Evolutionary conservation across 1,140 invertebrate species (phyloP), one percentile per base, ranked within the genome.

Genomic region (Rhagoletis zephyria): DNA sequence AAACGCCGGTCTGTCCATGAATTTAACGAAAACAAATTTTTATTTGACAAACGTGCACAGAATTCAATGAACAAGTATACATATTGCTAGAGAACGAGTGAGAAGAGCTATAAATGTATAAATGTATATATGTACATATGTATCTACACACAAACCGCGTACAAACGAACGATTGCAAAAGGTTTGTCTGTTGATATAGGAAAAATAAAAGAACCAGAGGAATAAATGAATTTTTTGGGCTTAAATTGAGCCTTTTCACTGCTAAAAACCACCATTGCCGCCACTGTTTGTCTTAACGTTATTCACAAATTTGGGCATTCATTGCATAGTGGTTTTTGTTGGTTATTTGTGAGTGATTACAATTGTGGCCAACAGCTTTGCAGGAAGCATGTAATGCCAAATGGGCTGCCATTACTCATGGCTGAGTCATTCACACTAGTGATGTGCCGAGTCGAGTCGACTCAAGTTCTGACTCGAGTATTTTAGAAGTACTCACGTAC

Each of bases 1-100:
- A 63, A 16, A 12, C 12, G 61, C 16, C 7, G 12, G 16, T 12
- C 30, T 45, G 67, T 16, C 14, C 16, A 74, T 74, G 67, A 63
- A 14, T 74, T 74, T 48, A 74, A 74, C 3, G 67, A n/a, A 74
- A 74, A 74, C 67, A 74, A 74, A 74, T 74, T 74, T 74, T 74
- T 74, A 74, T 74, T 74, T 74, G 67, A 40, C 10, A 74, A 74
- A 74, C 67, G 67, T 74, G 67, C 67, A 12, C 14, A 16, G 67
- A 74, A 74, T 74, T 48, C 14, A 70, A 42, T 40, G 40, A 48
- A 74, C 67, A 74, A 45, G 67, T 74, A 30, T 30, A 30, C 14
- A 30, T 30, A 30, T 7, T 16, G 4, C 4, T 5, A 1, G 42
- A 48, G 65, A 14, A 63, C 6, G 12, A 7, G 59, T 60, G 42